Conservation (phyloP, 2,888 invertebrate species). For the Spilosoma lubricipeda region DNA sequence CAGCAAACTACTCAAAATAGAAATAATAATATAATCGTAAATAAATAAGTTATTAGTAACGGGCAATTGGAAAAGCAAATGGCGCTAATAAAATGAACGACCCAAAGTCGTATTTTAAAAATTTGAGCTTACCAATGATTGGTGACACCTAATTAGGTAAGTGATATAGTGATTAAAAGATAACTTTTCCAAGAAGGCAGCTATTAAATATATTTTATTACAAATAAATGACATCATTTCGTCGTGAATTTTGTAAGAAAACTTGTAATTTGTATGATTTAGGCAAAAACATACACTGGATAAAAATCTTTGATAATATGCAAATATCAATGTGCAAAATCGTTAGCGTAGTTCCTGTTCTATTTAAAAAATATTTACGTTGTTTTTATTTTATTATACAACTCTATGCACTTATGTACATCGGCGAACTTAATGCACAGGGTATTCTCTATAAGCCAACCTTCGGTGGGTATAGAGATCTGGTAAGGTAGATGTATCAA, state of each 20-base stretch:
- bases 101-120: neutral
- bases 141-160: conserved; percentile 7
- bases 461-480: no score
- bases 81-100: conserved; percentile 4
- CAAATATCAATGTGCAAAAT: neutral
- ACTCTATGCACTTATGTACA: no score
- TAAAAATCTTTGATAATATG: neutral
- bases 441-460: no score
- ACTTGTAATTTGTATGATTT: neutral
- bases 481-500: no score
- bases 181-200: conserved; percentile 7
- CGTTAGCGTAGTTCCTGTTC: neutral
- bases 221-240: conserved; percentile 12
- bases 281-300: neutral
- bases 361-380: no score
- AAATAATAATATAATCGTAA: neutral
- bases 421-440: no score
- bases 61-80: neutral
- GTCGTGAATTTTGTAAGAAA: neutral
- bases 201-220: conserved; percentile 8
- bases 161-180: conserved; percentile 11
- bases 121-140: neutral
- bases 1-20: neutral
- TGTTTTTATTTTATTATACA: no score
- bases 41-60: neutral